Percentiles rank a stretch among this genome's conserved stretches.
Conservation (phyloP, 2,113 vertebrate species). For the Rhodinocichla rosea region DNA sequence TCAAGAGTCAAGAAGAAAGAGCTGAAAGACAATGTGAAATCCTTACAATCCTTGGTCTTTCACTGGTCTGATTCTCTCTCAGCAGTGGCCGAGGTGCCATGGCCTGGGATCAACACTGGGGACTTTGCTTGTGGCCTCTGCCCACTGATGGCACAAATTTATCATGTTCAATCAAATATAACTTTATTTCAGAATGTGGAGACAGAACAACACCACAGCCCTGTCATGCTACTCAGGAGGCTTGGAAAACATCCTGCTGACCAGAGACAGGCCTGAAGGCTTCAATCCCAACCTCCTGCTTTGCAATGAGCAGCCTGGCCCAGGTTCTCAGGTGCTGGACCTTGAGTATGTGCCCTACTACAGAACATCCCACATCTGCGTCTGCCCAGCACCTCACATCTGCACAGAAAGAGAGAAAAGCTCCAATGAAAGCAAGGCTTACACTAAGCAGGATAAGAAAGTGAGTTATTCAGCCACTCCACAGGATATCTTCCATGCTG, state of each 20-base stretch:
- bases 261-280: background rate
- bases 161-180: background rate
- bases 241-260: background rate
- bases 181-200: conserved; percentile 33
- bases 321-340: background rate
- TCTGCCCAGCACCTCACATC: background rate
- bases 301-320: background rate
- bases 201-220: background rate
- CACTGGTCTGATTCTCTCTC: background rate
- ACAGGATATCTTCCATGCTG: conserved; percentile 37
- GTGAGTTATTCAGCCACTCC: background rate
- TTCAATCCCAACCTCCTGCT: background rate
- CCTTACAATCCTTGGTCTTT: background rate
- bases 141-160: background rate
- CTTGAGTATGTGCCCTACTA: conserved; percentile 36
- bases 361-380: background rate
- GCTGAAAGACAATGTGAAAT: background rate
- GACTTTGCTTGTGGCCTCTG: background rate
- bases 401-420: background rate
- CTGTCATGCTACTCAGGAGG: background rate
- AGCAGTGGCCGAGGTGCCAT: fast-evolving
- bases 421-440: background rate
- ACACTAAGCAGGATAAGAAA: background rate
- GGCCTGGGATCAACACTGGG: background rate
- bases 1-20: background rate